Conservation (phyloP, 2,888 invertebrate species). For the Agonopterix heracliana region DNA sequence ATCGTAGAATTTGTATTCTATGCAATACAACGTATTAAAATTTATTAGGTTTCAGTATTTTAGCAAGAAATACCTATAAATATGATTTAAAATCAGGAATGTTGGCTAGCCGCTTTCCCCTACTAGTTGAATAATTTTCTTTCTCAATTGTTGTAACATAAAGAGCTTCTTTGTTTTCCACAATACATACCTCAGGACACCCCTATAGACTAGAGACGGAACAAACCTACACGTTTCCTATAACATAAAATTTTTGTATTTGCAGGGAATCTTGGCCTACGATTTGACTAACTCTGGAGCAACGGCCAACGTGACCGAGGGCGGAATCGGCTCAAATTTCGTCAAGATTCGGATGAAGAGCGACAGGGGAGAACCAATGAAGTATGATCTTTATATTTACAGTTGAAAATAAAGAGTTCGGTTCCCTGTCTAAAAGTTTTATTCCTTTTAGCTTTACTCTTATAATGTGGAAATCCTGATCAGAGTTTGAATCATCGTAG, state of each 20-base stretch:
- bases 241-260: slow-evolving; percentile 2
- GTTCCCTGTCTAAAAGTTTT: background rate
- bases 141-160: no score
- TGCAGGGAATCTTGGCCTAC: slow-evolving; percentile 44
- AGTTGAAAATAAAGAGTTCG: slow-evolving; percentile 22
- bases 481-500: background rate
- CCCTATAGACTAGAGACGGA: background rate
- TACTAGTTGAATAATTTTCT: no score
- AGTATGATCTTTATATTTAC: slow-evolving; percentile 48
- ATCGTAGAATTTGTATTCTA: no score
- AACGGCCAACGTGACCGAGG: slow-evolving; percentile 46
- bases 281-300: slow-evolving; percentile 36
- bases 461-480: no score
- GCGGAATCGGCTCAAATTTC: slow-evolving; percentile 45
- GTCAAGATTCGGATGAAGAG: slow-evolving; percentile 55
- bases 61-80: no score
- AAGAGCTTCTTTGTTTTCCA: no score
- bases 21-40: no score
- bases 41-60: no score
- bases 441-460: no score
- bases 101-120: no score
- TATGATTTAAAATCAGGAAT: no score
- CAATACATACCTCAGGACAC: no score
- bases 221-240: background rate
- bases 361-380: slow-evolving; percentile 30